These are phyloP conservation scores for Mobula birostris DNA, from an alignment of 2,113 vertebrate genomes.

Conservation along the genomic window DNA sequence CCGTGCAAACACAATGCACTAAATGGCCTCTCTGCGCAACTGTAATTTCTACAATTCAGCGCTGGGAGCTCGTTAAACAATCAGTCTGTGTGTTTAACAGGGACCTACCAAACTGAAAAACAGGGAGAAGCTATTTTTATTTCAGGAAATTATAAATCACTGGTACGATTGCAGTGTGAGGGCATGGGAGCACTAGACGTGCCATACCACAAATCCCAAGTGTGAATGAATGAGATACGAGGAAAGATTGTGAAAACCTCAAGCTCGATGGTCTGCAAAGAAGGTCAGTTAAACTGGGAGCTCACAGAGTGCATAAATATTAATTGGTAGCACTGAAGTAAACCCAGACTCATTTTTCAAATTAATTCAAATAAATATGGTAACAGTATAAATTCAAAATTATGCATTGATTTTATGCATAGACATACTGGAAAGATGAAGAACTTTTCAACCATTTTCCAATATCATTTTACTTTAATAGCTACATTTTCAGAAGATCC, in stretches of 20 bases:
- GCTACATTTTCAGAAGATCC: too few species aligned
- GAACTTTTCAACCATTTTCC: neutral
- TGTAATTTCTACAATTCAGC: neutral
- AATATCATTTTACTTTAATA: too few species aligned
- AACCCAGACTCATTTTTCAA: neutral
- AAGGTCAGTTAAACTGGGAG: neutral
- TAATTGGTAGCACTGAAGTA: neutral
- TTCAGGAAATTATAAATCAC: neutral
- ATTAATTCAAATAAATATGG: neutral
- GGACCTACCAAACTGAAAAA: neutral
- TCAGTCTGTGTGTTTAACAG: neutral
- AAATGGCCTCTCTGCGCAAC: too few species aligned
- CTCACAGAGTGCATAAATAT: neutral
- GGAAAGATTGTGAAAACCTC: neutral
- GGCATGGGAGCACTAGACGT: neutral
- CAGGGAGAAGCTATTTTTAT: neutral
- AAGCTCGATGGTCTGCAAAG: neutral
- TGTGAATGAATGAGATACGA: neutral
- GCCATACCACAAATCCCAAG: slow-evolving; percentile 9
- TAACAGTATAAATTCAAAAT: neutral
- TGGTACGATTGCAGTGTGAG: slow-evolving; percentile 4
- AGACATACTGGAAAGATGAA: too few species aligned
- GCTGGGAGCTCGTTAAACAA: neutral
- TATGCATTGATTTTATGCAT: neutral
- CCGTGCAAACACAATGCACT: too few species aligned